Evolutionary conservation across 2,797 vertebrate genomes (phyloP), one percentile per base, ranked within the genome.

Genomic region (Epinephelus coioides): DNA sequence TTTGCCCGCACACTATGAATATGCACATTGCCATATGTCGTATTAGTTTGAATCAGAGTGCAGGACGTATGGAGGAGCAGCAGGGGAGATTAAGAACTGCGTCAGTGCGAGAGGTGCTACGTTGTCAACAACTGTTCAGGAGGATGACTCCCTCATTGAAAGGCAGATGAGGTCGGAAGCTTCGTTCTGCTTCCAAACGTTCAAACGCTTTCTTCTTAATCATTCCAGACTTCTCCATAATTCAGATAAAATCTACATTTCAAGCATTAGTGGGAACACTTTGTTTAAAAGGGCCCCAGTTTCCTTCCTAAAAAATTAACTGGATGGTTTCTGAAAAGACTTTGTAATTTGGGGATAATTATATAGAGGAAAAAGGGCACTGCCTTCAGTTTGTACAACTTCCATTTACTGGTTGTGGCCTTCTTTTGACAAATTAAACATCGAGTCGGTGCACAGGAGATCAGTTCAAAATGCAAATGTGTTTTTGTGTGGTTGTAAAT

Each of bases 11-110:
- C 59, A 19, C 78, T 40, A 76, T 80, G 73, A 89, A 85, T 88
- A 69, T 85, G 80, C 75, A 73, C 50, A 17, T 55, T 34, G 49
- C 85, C 86, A 69, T 89, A 91, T 90, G 91, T 87, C 69, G 78
- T 51, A 73, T 78, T 81, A 74, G 77, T 75, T 78, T 38, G 30
- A 69, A 60, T 80, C 34, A 76, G 62, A 77, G 82, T 47, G 73
- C 30, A 62, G 40, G 78, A 62, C 47, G 78, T 19, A 76, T 79
- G 77, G 65, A 78, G 78, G 18, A 88, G 76, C 82, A 85, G 90
- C 86, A 74, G 86, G 83, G 57, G 50, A 75, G 64, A 79, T 69
- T 61, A 70, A 73, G 44, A 61, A 73, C 78, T 63, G 70, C 65
- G 19, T 63, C 63, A 69, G 43, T 66, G 63, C 18, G 51, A 51